phyloP scores from a whole-genome alignment of 2,113 vertebrate species.

The Misgurnus mizolepis region DNA sequence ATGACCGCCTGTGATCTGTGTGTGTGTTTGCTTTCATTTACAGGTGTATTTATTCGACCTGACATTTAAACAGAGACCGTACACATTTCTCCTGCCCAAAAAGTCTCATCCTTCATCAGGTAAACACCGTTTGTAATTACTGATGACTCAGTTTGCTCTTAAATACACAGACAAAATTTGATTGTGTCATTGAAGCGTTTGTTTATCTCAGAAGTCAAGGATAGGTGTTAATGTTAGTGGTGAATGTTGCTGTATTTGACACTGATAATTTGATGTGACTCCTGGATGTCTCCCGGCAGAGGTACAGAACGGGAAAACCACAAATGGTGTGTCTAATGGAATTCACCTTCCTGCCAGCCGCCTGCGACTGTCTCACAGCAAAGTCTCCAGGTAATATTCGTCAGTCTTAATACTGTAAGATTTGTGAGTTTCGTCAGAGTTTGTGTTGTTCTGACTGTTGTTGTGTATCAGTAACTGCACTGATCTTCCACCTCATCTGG shows the following conservation, averaged over 20 bases:
- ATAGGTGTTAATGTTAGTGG: too few relatives aligned
- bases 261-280: background rate
- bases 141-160: too few relatives aligned
- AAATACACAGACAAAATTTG: too few relatives aligned
- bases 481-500: conserved; percentile 89
- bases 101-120: conserved; percentile 87
- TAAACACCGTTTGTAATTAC: conserved; percentile 48
- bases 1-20: too few relatives aligned
- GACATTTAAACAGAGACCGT: conserved; percentile 93
- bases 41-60: conserved; percentile 98
- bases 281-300: conserved; percentile 67
- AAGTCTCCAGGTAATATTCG: conserved; percentile 56
- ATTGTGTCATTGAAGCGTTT: too few relatives aligned
- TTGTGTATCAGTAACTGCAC: conserved; percentile 67
- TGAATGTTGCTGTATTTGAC: background rate
- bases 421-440: too few relatives aligned
- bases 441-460: background rate
- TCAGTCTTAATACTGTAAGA: background rate
- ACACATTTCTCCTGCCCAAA: conserved; percentile 92
- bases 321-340: conserved; percentile 89
- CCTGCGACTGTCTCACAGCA: conserved; percentile 78
- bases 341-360: conserved; percentile 87
- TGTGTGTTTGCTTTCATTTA: conserved; percentile 14
- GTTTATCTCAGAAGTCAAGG: too few relatives aligned
- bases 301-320: conserved; percentile 92